Percentiles rank a stretch among this genome's conserved stretches.
These are phyloP conservation scores for Actenoides lindsayi DNA, from an alignment of 2,113 vertebrate genomes.

Conservation along the genomic window DNA sequence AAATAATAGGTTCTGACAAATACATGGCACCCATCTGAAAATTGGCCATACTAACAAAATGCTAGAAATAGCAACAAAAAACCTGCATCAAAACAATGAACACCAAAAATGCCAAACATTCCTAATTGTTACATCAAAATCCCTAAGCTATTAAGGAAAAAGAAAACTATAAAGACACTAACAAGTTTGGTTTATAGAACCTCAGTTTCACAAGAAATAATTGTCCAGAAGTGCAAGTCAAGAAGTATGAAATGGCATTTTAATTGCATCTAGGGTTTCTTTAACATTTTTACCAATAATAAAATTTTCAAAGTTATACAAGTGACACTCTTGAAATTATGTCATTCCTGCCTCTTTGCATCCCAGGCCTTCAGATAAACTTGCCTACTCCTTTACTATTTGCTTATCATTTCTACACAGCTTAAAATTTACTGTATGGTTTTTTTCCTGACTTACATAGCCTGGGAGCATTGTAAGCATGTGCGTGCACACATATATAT, in stretches of 20 bases:
- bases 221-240: background rate
- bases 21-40: background rate
- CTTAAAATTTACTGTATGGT: background rate
- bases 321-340: background rate
- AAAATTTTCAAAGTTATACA: background rate
- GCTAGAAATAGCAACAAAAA: background rate
- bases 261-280: background rate
- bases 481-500: no score
- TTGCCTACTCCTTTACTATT: background rate
- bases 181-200: background rate
- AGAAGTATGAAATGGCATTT: background rate
- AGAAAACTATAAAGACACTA: background rate
- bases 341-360: fast-evolving
- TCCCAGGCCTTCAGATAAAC: background rate
- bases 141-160: background rate
- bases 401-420: background rate
- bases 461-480: background rate
- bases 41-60: background rate
- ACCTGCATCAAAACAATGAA: background rate
- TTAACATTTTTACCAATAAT: background rate
- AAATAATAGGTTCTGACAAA: background rate
- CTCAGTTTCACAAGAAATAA: background rate
- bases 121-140: background rate
- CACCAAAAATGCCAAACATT: background rate
- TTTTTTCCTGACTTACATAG: background rate